phyloP scores from a whole-genome alignment of 2,888 invertebrate genomes.

The Orchesellides sinensis region DNA sequence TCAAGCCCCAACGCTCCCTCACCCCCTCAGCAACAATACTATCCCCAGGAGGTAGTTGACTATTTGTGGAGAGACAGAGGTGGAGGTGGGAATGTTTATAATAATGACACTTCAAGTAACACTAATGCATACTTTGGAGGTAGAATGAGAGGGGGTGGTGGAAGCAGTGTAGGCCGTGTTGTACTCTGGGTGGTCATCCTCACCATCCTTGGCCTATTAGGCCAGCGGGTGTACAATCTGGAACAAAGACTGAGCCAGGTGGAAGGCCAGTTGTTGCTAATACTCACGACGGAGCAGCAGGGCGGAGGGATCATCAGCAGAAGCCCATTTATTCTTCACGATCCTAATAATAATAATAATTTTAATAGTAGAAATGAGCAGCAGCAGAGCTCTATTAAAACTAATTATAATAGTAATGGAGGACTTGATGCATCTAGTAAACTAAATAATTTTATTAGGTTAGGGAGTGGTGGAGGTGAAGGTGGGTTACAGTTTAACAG shows the following conservation, averaged over 20 bases:
- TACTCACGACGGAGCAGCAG: slow-evolving; percentile 18
- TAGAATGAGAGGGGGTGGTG: slow-evolving; percentile 20
- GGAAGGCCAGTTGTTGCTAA: slow-evolving; percentile 62
- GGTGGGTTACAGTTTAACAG: slow-evolving; percentile 48
- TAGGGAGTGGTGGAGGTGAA: slow-evolving; percentile 33
- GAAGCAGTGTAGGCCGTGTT: slow-evolving; percentile 31
- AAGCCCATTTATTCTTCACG: background rate
- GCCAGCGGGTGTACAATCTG: slow-evolving; percentile 61
- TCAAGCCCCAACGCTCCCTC: too few relatives aligned
- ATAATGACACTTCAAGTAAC: background rate
- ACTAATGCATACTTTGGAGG: too few relatives aligned
- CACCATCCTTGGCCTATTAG: slow-evolving; percentile 39
- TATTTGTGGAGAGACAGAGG: slow-evolving; percentile 24
- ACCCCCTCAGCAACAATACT: background rate
- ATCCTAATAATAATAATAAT: background rate
- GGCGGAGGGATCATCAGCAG: background rate
- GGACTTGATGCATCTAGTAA: too few relatives aligned
- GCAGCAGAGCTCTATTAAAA: background rate
- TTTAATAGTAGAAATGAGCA: background rate
- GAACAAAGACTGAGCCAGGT: slow-evolving; percentile 65
- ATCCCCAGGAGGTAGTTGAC: background rate
- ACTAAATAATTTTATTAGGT: too few relatives aligned
- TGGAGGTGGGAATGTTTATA: background rate
- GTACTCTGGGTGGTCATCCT: slow-evolving; percentile 49
- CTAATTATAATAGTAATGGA: slow-evolving; percentile 25